A percentile compares a stretch with the other conserved stretches of the same genome.
Conservation (phyloP, 2,797 vertebrate genomes). For the Phrynocephalus guinanensis region DNA sequence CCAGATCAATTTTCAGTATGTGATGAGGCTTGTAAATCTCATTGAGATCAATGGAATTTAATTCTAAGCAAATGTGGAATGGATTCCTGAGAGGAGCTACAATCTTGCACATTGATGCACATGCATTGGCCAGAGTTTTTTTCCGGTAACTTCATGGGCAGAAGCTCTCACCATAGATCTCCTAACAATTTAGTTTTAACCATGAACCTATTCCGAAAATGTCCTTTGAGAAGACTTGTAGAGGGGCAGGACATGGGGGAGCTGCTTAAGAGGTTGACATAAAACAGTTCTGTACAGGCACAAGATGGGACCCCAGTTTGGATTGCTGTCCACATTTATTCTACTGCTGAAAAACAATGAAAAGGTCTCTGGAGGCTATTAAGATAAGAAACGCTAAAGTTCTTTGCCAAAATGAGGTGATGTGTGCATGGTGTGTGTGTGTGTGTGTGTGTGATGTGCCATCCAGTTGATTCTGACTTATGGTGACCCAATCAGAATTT, state of each 20-base stretch:
- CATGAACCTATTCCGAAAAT: neutral
- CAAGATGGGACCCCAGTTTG: neutral
- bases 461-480: too few species aligned
- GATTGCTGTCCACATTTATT: neutral
- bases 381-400: neutral
- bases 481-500: too few species aligned
- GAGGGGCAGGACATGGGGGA: neutral
- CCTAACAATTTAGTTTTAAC: conserved; percentile 17
- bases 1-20: conserved; percentile 35
- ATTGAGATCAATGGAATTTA: conserved; percentile 27
- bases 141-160: too few species aligned
- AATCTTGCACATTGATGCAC: conserved; percentile 12
- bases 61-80: conserved; percentile 37
- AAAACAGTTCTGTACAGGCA: neutral
- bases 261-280: neutral
- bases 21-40: conserved; percentile 43
- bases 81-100: conserved; percentile 4
- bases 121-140: neutral
- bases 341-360: too few species aligned
- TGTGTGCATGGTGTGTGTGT: neutral
- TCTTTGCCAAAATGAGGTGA: neutral
- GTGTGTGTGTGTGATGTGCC: too few species aligned
- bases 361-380: neutral
- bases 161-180: neutral
- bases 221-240: neutral